A percentile compares a stretch with the other conserved stretches of the same genome.
These are phyloP conservation scores for Pedionomus torquatus DNA, from an alignment of 2,113 vertebrate species.

Conservation along the genomic window DNA sequence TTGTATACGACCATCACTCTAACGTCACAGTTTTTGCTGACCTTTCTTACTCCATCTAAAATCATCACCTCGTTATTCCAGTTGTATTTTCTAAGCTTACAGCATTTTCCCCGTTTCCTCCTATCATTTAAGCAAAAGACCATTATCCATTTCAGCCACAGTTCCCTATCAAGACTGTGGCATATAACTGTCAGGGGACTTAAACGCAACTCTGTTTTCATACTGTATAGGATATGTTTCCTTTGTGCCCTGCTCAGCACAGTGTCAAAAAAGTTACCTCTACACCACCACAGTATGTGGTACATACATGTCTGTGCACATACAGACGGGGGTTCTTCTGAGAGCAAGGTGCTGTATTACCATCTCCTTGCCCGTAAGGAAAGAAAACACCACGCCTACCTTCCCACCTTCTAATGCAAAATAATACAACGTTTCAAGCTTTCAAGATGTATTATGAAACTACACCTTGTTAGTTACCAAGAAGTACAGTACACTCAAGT, in stretches of 20 bases:
- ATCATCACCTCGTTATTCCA: background rate
- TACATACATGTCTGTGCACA: rapidly evolving
- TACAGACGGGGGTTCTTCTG: rapidly evolving
- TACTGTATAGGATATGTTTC: background rate
- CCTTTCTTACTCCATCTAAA: background rate
- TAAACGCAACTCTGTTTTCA: background rate
- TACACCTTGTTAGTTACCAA: constrained; percentile 33
- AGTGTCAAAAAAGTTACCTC: background rate
- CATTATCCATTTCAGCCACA: background rate
- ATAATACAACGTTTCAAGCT: background rate
- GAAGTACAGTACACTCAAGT: constrained; percentile 76
- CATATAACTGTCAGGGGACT: background rate
- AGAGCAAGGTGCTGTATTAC: rapidly evolving
- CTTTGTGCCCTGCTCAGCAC: background rate
- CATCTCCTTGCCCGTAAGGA: background rate
- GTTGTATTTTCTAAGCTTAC: background rate
- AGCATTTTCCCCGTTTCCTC: background rate
- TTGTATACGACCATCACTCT: background rate
- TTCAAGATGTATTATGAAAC: background rate
- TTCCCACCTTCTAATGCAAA: background rate
- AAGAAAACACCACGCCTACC: background rate
- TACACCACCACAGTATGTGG: background rate
- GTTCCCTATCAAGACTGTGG: background rate
- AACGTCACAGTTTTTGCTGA: background rate
- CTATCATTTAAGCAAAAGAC: background rate